Percentiles rank a stretch among this genome's conserved stretches.
Conservation (phyloP, 2,113 vertebrate genomes). For the Tachysurus vachellii region DNA sequence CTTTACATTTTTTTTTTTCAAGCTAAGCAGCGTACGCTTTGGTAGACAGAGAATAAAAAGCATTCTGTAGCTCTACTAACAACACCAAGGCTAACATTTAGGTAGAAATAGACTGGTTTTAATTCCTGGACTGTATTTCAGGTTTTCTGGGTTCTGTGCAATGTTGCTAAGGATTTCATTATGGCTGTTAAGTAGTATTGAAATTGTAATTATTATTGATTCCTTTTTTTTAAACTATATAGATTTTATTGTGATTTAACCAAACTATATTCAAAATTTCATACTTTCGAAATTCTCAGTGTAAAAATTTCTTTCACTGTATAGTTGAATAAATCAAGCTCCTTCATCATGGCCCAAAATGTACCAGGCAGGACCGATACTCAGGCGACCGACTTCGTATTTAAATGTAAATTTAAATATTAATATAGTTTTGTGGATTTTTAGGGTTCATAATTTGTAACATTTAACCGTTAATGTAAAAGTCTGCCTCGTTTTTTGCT, state of each 20-base stretch:
- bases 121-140: not conserved
- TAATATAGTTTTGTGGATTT: not conserved
- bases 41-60: not conserved
- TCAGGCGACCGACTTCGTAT: not conserved
- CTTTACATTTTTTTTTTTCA: not conserved
- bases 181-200: not conserved
- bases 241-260: not conserved
- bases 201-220: not conserved
- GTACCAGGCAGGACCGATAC: not conserved
- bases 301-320: not conserved
- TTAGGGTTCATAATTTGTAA: not conserved
- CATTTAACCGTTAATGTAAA: not conserved
- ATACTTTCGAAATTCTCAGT: not conserved
- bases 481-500: not conserved
- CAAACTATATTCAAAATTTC: not conserved
- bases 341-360: not conserved
- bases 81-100: not conserved
- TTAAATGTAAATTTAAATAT: not conserved
- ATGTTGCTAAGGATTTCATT: conserved; percentile 1
- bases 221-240: not conserved
- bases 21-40: not conserved
- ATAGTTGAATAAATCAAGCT: not conserved
- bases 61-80: not conserved
- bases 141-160: conserved; percentile 20
- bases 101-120: not conserved